Evolutionary conservation across 2,888 invertebrate genomes (phyloP).

Genomic region (Teleogryllus oceanicus): DNA sequence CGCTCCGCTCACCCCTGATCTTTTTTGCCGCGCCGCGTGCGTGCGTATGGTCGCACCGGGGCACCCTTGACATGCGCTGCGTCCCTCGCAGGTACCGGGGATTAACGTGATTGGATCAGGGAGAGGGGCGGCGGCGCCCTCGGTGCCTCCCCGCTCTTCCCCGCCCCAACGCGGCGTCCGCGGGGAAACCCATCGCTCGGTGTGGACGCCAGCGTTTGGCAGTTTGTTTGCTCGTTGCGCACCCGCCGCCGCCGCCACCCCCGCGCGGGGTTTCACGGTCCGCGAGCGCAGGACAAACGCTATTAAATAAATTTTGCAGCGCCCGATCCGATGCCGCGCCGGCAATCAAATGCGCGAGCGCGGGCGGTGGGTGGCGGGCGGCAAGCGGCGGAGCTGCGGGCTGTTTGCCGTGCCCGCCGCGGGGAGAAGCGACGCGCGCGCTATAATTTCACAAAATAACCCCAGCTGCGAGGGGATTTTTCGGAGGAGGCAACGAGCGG

Average conservation of each 20-base stretch:
- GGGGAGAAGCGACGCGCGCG: too few species aligned
- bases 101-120: conserved; percentile 18
- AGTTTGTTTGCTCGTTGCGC: background rate
- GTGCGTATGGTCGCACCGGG: background rate
- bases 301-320: background rate
- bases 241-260: background rate
- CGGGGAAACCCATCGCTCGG: background rate
- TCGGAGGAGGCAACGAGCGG: too few species aligned
- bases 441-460: too few species aligned
- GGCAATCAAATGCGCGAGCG: background rate
- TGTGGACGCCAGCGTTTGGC: background rate
- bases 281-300: conserved; percentile 48
- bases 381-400: too few species aligned
- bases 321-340: background rate
- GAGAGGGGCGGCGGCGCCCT: conserved; percentile 20
- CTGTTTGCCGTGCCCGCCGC: too few species aligned
- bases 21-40: background rate
- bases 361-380: too few species aligned
- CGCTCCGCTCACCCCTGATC: too few species aligned
- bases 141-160: conserved; percentile 30
- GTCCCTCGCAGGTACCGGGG: background rate
- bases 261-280: conserved; percentile 50
- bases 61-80: background rate
- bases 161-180: conserved; percentile 25
- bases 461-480: too few species aligned